Base-by-base conservation (phyloP, 1,140 invertebrate species). In the Drosophila lacertosa region DNA sequence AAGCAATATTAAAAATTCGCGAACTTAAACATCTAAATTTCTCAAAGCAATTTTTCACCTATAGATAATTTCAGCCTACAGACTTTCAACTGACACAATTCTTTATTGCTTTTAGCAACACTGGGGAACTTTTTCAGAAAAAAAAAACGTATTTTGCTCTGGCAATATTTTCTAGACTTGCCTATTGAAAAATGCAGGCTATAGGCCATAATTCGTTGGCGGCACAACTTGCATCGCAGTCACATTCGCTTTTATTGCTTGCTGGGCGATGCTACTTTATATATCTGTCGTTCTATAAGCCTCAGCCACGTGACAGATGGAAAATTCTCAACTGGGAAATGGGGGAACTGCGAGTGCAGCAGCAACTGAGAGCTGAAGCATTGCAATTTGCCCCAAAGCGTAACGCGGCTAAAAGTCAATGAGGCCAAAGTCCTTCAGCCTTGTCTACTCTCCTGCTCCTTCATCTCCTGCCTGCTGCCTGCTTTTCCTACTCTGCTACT, bases 391-490 rank as follows among this genome's bases (percentile, higher is more conserved):
- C 57, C 70, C 42, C 24, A 63, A 53, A 74, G 66, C 57, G 37
- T 24, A 47, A 55, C 40, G 48, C 48, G 60, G 60, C 60, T 57
- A 83, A 75, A 79, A 83, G 70, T 84, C 79, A 83, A 83, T 79
- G 65, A 74, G 59, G 50, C 63, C 64, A 68, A 51, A 50, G 45
- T 20, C 33, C 32, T 16, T 4, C 18, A 26, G 24, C 9, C 7
- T n/a, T 9, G 18, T 18, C 18, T 10, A 11, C 50, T 13, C 18
- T 18, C 3, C 10, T 3, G n/a, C 0, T 11, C 3, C 22, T 62
- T 11, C 39, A 32, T 24, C 45, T 40, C 71, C 11, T 33, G 40
- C 20, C 50, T 9, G 29, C 11, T 50, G 22, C 32, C 35, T 37
- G 13, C 32, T 47, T 24, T 26, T 32, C 22, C 57, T 50, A 3